Conservation (phyloP, 2,888 invertebrate species). For the Chalcis sispes region DNA sequence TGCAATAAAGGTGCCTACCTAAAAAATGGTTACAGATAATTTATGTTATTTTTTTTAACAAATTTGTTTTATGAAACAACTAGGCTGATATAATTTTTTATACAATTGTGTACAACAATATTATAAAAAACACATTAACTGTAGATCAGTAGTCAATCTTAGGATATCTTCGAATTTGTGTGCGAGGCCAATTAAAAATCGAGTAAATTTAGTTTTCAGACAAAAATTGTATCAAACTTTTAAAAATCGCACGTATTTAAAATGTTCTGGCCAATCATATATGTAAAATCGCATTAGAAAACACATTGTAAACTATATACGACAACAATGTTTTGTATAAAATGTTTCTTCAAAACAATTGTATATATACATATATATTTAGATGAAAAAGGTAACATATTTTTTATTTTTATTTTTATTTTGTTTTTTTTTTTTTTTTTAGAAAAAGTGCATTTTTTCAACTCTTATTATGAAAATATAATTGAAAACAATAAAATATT, state of each 20-base stretch:
- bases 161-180: conserved; percentile 50
- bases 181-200: no score
- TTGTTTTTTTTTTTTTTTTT: no score
- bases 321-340: no score
- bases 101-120: conserved; percentile 70
- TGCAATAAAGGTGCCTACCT: conserved; percentile 70
- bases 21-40: conserved; percentile 69
- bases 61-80: conserved; percentile 68
- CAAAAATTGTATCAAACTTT: conserved; percentile 58
- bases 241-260: conserved; percentile 23
- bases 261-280: no score
- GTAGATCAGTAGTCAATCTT: conserved; percentile 61
- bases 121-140: conserved; percentile 61
- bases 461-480: no score
- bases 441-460: no score
- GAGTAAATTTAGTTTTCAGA: conserved; percentile 20
- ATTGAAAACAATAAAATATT: no score
- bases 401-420: no score
- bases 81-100: conserved; percentile 64
- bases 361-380: conserved; percentile 7
- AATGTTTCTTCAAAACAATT: conserved; percentile 41
- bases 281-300: no score
- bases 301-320: no score
- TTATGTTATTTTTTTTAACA: conserved; percentile 70
- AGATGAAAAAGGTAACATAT: no score